These are phyloP conservation scores for Crotalus tigris DNA, from an alignment of 2,113 vertebrate species.

Conservation along the genomic window DNA sequence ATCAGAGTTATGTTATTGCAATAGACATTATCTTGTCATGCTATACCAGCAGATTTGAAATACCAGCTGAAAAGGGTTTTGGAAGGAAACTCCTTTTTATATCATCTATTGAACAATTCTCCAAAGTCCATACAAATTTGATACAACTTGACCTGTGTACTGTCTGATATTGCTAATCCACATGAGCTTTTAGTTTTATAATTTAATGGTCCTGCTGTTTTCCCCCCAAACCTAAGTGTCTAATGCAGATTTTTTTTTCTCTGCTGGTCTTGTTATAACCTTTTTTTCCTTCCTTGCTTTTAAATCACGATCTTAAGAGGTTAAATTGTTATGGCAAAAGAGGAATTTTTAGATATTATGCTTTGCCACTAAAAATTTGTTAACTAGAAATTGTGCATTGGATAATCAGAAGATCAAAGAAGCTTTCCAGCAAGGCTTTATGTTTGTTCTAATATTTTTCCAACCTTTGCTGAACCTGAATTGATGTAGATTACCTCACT, in stretches of 20 bases:
- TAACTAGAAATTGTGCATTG: conserved; percentile 79
- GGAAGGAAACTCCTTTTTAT: conserved; percentile 13
- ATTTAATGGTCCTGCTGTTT: conserved; percentile 65
- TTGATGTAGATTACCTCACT: conserved; percentile 82
- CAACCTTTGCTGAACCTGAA: conserved; percentile 77
- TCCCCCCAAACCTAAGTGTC: conserved; percentile 58
- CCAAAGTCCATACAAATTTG: conserved; percentile 23
- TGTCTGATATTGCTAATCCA: conserved; percentile 55
- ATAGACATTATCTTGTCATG: not conserved
- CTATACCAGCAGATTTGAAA: conserved; percentile 29
- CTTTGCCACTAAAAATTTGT: conserved; percentile 78
- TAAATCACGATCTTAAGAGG: conserved; percentile 80
- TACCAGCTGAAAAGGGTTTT: not conserved
- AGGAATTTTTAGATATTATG: conserved; percentile 78
- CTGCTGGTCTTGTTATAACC: conserved; percentile 69
- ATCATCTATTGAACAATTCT: conserved; percentile 26
- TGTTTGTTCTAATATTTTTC: conserved; percentile 73
- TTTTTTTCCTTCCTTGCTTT: conserved; percentile 63
- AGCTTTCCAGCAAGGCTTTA: conserved; percentile 74
- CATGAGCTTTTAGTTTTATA: conserved; percentile 53
- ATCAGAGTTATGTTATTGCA: not conserved
- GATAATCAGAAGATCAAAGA: conserved; percentile 83
- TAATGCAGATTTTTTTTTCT: conserved; percentile 58
- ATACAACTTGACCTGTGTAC: conserved; percentile 58
- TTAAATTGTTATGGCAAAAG: conserved; percentile 79